Conservation (phyloP, 2,797 vertebrate species). For the Acestrorhynchus altus region DNA sequence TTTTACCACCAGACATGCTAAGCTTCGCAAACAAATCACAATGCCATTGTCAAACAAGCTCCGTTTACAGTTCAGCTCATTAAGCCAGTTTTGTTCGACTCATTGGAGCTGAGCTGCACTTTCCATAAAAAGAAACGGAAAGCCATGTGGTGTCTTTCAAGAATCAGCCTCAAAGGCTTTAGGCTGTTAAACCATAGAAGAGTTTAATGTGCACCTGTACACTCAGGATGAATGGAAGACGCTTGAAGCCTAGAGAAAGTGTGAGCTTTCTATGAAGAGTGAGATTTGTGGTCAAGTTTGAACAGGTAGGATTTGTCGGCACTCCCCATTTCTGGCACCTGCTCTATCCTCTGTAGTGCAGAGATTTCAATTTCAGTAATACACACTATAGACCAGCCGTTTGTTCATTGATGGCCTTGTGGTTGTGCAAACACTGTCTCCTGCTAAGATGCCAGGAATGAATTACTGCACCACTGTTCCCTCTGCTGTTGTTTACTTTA, state of each 20-base stretch:
- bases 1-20: neutral
- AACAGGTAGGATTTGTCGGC: slow-evolving; percentile 33
- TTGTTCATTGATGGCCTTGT: slow-evolving; percentile 2
- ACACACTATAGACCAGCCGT: neutral
- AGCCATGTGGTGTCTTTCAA: neutral
- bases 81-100: neutral
- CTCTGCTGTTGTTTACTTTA: slow-evolving; percentile 10
- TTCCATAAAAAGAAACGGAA: neutral
- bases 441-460: slow-evolving; percentile 11
- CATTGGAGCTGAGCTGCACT: neutral
- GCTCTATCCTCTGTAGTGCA: slow-evolving; percentile 16
- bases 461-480: slow-evolving; percentile 2
- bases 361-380: slow-evolving; percentile 23
- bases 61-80: slow-evolving; percentile 4
- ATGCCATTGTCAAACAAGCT: neutral
- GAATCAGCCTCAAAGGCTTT: too few relatives aligned
- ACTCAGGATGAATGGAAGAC: neutral
- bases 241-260: slow-evolving; percentile 12
- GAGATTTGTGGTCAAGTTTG: slow-evolving; percentile 38
- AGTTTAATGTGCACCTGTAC: slow-evolving; percentile 39
- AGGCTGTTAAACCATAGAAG: slow-evolving; percentile 15
- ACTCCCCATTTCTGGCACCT: slow-evolving; percentile 38
- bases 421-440: slow-evolving; percentile 16
- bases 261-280: slow-evolving; percentile 9
- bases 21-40: neutral